Base-by-base conservation (phyloP, 2,888 invertebrate species). In the Hymenopus coronatus region DNA sequence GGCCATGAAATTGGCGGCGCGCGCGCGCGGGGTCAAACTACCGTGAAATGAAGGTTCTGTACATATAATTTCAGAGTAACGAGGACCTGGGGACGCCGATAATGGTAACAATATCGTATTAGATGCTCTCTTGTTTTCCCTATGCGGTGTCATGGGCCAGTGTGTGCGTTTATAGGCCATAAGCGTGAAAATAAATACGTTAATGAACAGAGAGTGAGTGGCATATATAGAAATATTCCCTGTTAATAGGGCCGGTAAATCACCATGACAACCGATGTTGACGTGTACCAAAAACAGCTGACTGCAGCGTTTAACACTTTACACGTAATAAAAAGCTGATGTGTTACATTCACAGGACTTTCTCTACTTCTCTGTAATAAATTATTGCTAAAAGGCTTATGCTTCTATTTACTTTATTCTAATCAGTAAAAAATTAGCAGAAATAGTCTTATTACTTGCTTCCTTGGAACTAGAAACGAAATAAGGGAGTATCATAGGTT, bases 31-130 rank as follows among this genome's bases (percentile, higher is more conserved):
- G 30, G 2, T 6, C 84, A 84, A 84, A 84, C 28, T 28, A 25
- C 15, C 33, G 84, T 84, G 84, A 84, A 84, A 84, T 84, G 84
- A 84, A 84, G 54, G 54, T 25, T 70, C 84, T 84, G 30, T 84
- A 25, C 25, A 84, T 30, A 84, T 84, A 84, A 84, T 84, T 84
- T 84, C 28, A 84, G 9, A 9, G 28, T 84, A 84, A 84, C 84
- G 33, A 84, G 84, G 84, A 30, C 28, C 33, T n/a, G 28, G 84
- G 33, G 84, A 84, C 28, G 6, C 28, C 25, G 54, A 70, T 70
- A 70, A 70, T 70, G 54, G 54, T 70, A 70, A 70, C 54, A 70
- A 70, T 70, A 70, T 70, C 54, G 54, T 70, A 70, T 70, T 70
- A 70, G 54, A 70, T 70, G 54, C 54, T 70, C 54, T 70, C 54